A percentile compares a stretch with the other conserved stretches of the same genome.
Conservation (phyloP, 2,888 invertebrate species). For the Tiphia femorata region DNA sequence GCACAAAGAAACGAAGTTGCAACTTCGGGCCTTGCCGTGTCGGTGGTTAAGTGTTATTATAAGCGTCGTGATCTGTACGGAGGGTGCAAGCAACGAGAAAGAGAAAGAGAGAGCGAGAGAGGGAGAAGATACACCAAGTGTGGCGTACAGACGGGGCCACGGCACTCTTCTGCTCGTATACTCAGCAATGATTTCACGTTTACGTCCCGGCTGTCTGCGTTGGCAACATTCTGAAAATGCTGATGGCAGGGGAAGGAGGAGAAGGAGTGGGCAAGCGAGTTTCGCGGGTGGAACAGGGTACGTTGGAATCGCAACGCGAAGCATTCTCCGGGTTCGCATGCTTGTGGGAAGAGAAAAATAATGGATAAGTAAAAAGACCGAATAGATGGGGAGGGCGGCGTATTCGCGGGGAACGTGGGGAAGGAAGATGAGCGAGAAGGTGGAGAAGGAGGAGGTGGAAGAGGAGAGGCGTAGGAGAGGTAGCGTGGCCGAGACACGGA, state of each 20-base stretch:
- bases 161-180: slow-evolving; percentile 49
- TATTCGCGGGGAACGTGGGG: too few relatives aligned
- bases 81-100: slow-evolving; percentile 32
- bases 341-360: slow-evolving; percentile 14
- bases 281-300: slow-evolving; percentile 17
- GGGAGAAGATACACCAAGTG: too few relatives aligned
- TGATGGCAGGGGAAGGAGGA: slow-evolving; percentile 30
- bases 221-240: slow-evolving; percentile 50
- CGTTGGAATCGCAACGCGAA: slow-evolving; percentile 22
- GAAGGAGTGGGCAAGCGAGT: slow-evolving; percentile 13
- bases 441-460: slow-evolving; percentile 18
- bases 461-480: slow-evolving; percentile 27
- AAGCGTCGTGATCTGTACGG: slow-evolving; percentile 50
- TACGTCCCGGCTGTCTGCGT: slow-evolving; percentile 46
- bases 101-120: too few relatives aligned
- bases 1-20: slow-evolving; percentile 47
- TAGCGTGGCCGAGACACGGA: slow-evolving; percentile 12
- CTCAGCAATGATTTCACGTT: slow-evolving; percentile 50
- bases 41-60: slow-evolving; percentile 52
- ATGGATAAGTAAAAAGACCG: slow-evolving; percentile 9
- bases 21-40: slow-evolving; percentile 42
- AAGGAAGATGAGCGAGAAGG: slow-evolving; percentile 26
- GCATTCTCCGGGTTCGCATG: too few relatives aligned
- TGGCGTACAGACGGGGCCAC: slow-evolving; percentile 41
- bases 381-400: too few relatives aligned